Base-by-base conservation (phyloP, 2,888 invertebrate genomes). In the Shargacucullia verbasci region DNA sequence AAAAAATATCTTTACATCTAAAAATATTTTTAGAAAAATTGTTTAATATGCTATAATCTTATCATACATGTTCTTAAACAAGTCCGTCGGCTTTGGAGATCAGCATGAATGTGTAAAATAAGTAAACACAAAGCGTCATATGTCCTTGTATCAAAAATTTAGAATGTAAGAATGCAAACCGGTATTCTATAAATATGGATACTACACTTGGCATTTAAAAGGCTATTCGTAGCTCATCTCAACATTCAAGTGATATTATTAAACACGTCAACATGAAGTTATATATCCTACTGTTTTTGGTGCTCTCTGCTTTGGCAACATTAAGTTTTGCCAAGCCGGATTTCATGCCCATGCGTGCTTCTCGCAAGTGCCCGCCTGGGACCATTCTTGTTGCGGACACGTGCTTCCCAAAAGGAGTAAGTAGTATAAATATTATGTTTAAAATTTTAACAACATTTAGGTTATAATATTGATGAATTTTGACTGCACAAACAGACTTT, bases 391-490 rank as follows among this genome's bases (percentile, higher is more conserved):
- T 65, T 39, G 48, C 8, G 2, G 34, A 38, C 10, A 7, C 7
- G 5, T 65, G 65, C 41, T 55, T 70, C 20, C n/a, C 3, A 1
- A 46, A 54, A 70, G 70, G 65, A 35, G 65, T 65, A 15, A 70
- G 65, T 70, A 6, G 29, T 27, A 5, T 27, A 9, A 9, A 3
- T 29, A 29, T 7, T 9, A 29, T 29, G 20, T 20, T 3, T 20
- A 20, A 20, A 3, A 3, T 20, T 20, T 20, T 20, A 20, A 20
- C 20, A 20, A 3, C 20, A 2, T 20, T n/a, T n/a, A n/a, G n/a
- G n/a, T n/a, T n/a, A n/a, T n/a, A n/a, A n/a, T n/a, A n/a, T n/a
- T n/a, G n/a, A n/a, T n/a, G n/a, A n/a, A n/a, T n/a, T n/a, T n/a
- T n/a, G n/a, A n/a, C n/a, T n/a, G n/a, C n/a, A n/a, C n/a, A n/a